Percentiles rank a stretch among this genome's conserved stretches.
phyloP scores from a whole-genome alignment of 2,797 vertebrate species.

The Psittacula derbiana region DNA sequence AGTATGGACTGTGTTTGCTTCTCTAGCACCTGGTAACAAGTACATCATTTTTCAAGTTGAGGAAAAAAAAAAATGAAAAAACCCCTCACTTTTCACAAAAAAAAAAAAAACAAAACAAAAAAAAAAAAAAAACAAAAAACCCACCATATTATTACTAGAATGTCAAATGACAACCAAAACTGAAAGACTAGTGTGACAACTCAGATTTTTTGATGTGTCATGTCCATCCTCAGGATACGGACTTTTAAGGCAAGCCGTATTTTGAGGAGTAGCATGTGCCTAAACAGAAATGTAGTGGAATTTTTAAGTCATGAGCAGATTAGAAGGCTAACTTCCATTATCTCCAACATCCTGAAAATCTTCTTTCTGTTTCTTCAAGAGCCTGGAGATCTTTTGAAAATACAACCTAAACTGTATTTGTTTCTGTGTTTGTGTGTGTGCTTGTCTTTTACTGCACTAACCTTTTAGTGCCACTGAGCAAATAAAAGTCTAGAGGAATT shows the following conservation, averaged over 20 bases:
- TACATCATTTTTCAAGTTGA: not conserved
- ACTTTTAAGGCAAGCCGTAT: not conserved
- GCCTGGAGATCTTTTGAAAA: not conserved
- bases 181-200: not conserved
- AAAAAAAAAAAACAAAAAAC: not conserved
- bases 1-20: not conserved
- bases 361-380: not conserved
- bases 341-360: not conserved
- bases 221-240: not conserved
- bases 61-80: not conserved
- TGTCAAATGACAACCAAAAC: not conserved
- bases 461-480: not conserved
- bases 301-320: slow-evolving; percentile 18
- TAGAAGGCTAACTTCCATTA: slow-evolving; percentile 5
- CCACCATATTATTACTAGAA: not conserved
- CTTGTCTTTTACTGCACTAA: not conserved
- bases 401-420: not conserved
- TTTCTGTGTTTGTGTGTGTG: not conserved
- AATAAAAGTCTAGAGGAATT: not conserved
- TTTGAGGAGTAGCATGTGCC: not conserved
- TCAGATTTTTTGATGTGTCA: not conserved
- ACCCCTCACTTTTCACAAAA: not conserved
- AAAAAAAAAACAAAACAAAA: not conserved
- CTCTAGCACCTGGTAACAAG: not conserved
- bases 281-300: not conserved